Base-by-base conservation (phyloP, 37 sponge, comb jelly and placozoan genomes). In the Hormiphora californensis region DNA sequence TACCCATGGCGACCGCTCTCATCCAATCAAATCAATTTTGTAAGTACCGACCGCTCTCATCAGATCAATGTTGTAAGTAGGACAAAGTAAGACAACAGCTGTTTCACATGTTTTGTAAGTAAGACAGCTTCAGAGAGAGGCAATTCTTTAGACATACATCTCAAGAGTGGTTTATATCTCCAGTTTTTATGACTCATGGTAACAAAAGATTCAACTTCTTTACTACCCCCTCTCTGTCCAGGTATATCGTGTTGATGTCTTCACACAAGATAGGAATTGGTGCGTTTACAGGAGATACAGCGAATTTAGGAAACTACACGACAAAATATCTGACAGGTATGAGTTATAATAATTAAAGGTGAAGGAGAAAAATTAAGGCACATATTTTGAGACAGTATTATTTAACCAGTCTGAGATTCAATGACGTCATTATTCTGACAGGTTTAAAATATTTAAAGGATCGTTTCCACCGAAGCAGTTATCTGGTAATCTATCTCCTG, bases 231-330 rank as follows among this genome's bases (percentile, higher is more conserved):
- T 17, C n/a, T 49, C 12, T 49, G 53, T 28, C 1, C 68, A 94
- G 94, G 51, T 91, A 32, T 93, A 93, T 86, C 86, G 89, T 35
- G 87, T 95, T 0, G 92, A 95, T 63, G 96, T 95, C 15, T 87
- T 92, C 23, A 93, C 92, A 0, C 92, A 92, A 57, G 78, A 89
- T 39, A 87, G 91, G 46, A 92, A 95, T 69, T 95, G 96, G 96
- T 89, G 87, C 38, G 86, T 95, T 44, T 91, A 61, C 73, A 61
- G 90, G 1, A 68, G 96, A 25, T 95, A 95, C 91, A 92, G 92
- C 86, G 89, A 95, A 87, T 95, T 95, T 88, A 41, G 90, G 54
- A 32, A 61, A 17, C 91, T 95, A 3, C 96, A 95, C 54, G 86
- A 68, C 54, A 92, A 92, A 49, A 73, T 73, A 39, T 73, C 81